phyloP scores from a whole-genome alignment of 2,888 invertebrate species.

The Imbricaverruca yamaguchii region DNA sequence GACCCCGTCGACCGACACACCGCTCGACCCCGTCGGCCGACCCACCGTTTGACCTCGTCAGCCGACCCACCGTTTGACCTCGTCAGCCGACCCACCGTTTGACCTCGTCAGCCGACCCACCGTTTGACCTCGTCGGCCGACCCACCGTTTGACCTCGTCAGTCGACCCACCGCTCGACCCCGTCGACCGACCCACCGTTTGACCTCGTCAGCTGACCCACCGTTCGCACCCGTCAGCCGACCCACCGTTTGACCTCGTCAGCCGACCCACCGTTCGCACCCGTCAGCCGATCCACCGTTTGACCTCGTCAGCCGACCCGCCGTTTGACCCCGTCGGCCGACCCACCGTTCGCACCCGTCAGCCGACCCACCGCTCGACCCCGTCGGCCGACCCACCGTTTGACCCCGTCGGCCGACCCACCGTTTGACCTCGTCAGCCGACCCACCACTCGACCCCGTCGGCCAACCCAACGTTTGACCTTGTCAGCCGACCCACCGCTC shows the following conservation, averaged over 20 bases:
- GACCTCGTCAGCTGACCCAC: too few species aligned
- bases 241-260: conserved; percentile 94
- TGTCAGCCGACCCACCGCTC: too few species aligned
- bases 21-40: neutral
- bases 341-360: conserved; percentile 32
- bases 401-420: conserved; percentile 41
- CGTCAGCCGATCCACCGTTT: too few species aligned
- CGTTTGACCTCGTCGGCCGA: neutral
- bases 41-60: conserved; percentile 94
- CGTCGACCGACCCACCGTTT: too few species aligned
- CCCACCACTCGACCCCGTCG: conserved; percentile 32
- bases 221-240: neutral
- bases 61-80: conserved; percentile 58
- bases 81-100: too few species aligned
- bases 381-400: too few species aligned
- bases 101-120: too few species aligned
- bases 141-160: conserved; percentile 94
- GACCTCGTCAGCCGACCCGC: conserved; percentile 41
- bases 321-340: conserved; percentile 99
- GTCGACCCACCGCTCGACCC: conserved; percentile 58
- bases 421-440: conserved; percentile 99
- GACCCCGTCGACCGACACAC: too few species aligned
- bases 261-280: conserved; percentile 56
- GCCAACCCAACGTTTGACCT: too few species aligned
- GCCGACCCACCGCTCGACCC: too few species aligned